phyloP scores from a whole-genome alignment of 2,888 invertebrate genomes.

The Cyclophora punctaria region DNA sequence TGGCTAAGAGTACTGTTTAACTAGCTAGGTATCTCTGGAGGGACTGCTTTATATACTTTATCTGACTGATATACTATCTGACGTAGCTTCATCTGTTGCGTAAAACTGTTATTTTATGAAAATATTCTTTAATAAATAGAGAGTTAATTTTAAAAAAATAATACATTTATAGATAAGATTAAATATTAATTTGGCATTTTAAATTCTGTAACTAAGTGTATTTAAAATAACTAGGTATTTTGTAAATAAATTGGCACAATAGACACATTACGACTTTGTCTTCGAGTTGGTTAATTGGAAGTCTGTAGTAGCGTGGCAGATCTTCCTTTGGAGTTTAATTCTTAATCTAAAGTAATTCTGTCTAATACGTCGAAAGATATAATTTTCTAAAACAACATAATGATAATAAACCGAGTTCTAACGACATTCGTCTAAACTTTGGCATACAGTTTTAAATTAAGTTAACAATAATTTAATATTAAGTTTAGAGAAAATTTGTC shows the following conservation, averaged over 20 bases:
- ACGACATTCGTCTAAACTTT: conserved; percentile 47
- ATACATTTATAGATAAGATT: conserved; percentile 18
- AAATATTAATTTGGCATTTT: conserved; percentile 14
- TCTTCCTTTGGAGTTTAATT: conserved; percentile 32
- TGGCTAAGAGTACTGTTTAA: conserved; percentile 64
- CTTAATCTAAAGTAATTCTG: conserved; percentile 35
- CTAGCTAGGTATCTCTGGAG: conserved; percentile 48
- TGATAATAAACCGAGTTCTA: conserved; percentile 16
- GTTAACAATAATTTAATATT: conserved; percentile 25
- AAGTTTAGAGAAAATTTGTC: conserved; percentile 42
- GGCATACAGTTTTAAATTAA: conserved; percentile 41
- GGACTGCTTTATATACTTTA: conserved; percentile 46
- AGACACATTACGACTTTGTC: conserved; percentile 2
- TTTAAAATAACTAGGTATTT: conserved; percentile 7
- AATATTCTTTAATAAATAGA: conserved; percentile 49
- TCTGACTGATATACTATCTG: not conserved
- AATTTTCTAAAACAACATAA: conserved; percentile 4
- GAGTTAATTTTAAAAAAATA: conserved; percentile 51
- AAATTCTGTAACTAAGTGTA: not conserved
- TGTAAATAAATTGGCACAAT: conserved; percentile 11
- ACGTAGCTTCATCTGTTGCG: conserved; percentile 42
- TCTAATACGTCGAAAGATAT: not conserved
- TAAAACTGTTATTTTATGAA: conserved; percentile 46
- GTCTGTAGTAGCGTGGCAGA: not conserved
- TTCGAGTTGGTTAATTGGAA: too few relatives aligned